Evolutionary conservation across 2,888 invertebrate species (phyloP).

Genomic region (Holacanthella duospinosa): DNA sequence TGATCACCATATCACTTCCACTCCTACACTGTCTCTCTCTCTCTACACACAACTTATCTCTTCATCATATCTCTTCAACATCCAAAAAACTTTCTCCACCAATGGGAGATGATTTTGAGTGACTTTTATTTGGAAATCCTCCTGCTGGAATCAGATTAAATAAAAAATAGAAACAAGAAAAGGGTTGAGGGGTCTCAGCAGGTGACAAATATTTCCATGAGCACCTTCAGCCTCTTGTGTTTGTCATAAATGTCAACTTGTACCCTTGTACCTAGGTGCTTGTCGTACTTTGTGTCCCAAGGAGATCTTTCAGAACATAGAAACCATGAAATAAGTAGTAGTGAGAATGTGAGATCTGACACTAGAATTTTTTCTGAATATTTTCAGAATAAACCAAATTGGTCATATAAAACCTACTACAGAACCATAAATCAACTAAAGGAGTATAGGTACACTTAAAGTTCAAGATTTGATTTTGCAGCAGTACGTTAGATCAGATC

Average conservation of each 20-base stretch:
- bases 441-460: neutral
- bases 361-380: neutral
- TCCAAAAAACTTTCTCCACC: too few relatives aligned
- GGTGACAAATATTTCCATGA: conserved; percentile 26
- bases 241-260: conserved; percentile 36
- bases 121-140: neutral
- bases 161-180: neutral
- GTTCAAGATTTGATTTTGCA: too few relatives aligned
- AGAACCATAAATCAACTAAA: too few relatives aligned
- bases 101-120: too few relatives aligned
- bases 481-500: too few relatives aligned
- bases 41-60: too few relatives aligned
- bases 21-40: too few relatives aligned
- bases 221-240: conserved; percentile 33
- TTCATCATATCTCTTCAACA: too few relatives aligned
- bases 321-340: neutral
- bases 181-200: conserved; percentile 22
- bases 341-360: neutral
- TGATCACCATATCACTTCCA: too few relatives aligned
- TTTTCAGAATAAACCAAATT: neutral
- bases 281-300: neutral
- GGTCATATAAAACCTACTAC: neutral
- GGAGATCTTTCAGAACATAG: neutral
- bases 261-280: conserved; percentile 22
- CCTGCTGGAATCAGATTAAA: too few relatives aligned